phyloP scores from a whole-genome alignment of 2,888 invertebrate genomes.

The Pristionchus japonicus region DNA sequence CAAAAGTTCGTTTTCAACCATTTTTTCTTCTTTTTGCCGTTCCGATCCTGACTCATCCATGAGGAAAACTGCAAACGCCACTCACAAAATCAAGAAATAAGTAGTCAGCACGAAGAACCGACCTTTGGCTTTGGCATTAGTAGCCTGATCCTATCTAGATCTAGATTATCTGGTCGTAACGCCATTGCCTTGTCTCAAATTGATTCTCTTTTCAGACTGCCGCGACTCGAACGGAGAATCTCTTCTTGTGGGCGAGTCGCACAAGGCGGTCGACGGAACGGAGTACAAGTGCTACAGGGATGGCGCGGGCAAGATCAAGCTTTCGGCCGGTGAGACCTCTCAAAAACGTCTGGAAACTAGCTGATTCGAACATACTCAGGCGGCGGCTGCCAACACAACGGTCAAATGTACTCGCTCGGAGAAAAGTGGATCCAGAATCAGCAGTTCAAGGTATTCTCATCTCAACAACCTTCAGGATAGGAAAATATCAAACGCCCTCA shows the following conservation, averaged over 20 bases:
- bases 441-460: not conserved
- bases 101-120: too few species aligned
- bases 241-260: not conserved
- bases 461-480: not conserved
- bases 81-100: too few species aligned
- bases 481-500: not conserved
- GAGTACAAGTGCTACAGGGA: not conserved
- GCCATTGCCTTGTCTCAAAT: not conserved
- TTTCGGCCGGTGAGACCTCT: not conserved
- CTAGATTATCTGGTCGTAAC: too few species aligned
- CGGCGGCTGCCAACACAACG: not conserved
- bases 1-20: not conserved
- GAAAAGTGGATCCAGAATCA: not conserved
- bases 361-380: too few species aligned
- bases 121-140: too few species aligned
- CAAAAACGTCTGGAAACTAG: too few species aligned
- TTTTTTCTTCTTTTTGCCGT: too few species aligned
- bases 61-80: too few species aligned
- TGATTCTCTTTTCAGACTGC: not conserved
- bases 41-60: too few species aligned
- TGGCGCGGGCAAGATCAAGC: not conserved
- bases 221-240: not conserved
- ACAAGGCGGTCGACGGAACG: not conserved
- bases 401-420: not conserved
- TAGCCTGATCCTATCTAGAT: too few species aligned